Conservation (phyloP, 2,113 vertebrate genomes). For the Rhabdomys dilectus region DNA sequence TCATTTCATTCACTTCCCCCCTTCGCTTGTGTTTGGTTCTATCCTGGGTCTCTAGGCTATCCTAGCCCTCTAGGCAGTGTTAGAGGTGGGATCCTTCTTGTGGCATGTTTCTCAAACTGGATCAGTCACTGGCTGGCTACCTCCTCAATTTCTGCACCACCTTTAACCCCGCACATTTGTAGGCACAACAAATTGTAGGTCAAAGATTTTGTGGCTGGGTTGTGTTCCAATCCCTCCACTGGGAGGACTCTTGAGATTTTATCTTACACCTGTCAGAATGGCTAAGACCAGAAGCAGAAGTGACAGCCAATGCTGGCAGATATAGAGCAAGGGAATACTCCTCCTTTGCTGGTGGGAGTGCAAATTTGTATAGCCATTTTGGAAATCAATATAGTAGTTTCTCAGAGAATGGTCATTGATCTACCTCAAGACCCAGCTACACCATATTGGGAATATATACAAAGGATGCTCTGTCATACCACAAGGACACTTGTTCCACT, state of each 20-base stretch:
- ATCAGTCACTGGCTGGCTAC: not conserved
- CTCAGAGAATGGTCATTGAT: not conserved
- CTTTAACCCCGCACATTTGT: not conserved
- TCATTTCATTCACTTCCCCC: no score
- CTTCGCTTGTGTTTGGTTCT: not conserved
- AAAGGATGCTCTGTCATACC: not conserved
- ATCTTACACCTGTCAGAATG: not conserved
- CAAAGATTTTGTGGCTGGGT: not conserved
- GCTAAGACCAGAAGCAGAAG: not conserved
- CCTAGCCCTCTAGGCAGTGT: not conserved
- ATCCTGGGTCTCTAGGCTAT: not conserved
- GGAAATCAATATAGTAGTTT: not conserved
- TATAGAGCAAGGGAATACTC: not conserved
- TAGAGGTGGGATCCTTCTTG: not conserved
- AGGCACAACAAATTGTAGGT: not conserved
- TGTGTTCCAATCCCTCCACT: not conserved
- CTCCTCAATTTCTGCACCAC: not conserved
- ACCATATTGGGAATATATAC: not conserved
- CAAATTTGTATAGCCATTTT: not conserved
- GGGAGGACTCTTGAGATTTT: not conserved
- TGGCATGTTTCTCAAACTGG: not conserved
- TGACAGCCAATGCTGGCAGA: not conserved
- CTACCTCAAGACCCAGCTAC: not conserved
- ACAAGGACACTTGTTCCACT: not conserved
- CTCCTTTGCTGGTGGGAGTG: not conserved